Evolutionary conservation across 2,113 vertebrate species (phyloP).

Genomic region (Rhinopomastus cyanomelas): DNA sequence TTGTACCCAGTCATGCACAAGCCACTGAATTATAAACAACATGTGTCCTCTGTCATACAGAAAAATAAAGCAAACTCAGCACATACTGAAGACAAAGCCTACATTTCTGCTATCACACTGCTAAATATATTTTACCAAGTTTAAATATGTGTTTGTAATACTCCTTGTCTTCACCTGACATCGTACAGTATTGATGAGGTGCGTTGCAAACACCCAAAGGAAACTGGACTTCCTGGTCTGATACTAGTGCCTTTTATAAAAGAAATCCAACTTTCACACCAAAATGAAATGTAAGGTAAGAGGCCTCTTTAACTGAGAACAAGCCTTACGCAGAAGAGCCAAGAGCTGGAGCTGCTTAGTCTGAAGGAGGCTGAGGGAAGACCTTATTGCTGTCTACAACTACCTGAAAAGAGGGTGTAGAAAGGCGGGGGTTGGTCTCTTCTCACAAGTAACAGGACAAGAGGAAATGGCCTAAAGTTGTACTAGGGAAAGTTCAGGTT

Average conservation of each 20-base stretch:
- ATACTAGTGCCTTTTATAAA: background rate
- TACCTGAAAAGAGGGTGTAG: too few species aligned
- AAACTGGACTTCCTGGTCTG: background rate
- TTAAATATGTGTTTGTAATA: constrained; percentile 26
- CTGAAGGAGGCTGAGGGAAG: too few species aligned
- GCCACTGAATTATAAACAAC: constrained; percentile 32
- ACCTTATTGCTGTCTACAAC: too few species aligned
- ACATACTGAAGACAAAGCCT: background rate
- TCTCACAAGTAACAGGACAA: too few species aligned
- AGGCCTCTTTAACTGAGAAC: background rate
- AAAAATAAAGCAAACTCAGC: background rate
- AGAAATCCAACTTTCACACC: background rate
- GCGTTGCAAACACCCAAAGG: constrained; percentile 1
- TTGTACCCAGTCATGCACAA: background rate
- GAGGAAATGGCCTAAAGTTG: too few species aligned
- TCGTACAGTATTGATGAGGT: background rate
- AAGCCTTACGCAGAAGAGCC: too few species aligned
- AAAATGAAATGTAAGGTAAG: background rate
- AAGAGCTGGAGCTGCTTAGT: too few species aligned
- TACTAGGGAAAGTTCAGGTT: too few species aligned
- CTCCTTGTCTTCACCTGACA: constrained; percentile 20
- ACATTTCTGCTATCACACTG: background rate
- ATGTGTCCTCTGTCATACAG: constrained; percentile 2
- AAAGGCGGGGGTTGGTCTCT: too few species aligned
- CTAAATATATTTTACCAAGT: background rate